Conservation (phyloP, 2,113 vertebrate genomes). For the Pelvicachromis taeniatus region DNA sequence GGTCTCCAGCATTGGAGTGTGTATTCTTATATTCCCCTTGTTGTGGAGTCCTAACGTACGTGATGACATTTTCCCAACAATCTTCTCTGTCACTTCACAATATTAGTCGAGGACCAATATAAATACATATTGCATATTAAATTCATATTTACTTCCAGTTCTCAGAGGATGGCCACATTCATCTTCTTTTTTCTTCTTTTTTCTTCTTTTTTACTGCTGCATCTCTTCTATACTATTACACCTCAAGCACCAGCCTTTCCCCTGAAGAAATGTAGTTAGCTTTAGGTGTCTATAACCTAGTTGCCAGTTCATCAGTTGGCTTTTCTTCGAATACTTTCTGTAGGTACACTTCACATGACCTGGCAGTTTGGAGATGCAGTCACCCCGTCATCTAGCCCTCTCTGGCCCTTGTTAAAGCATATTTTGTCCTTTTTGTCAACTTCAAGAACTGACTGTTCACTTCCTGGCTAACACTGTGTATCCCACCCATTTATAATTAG, state of each 20-base stretch:
- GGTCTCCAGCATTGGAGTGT: background rate
- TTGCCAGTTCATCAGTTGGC: background rate
- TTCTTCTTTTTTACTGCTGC: background rate
- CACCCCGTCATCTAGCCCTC: background rate
- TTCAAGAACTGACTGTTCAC: background rate
- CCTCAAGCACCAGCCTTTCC: background rate
- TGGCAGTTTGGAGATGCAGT: background rate
- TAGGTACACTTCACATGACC: background rate
- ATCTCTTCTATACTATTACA: background rate
- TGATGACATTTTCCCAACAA: background rate
- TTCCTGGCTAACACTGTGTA: background rate
- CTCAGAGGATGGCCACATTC: background rate
- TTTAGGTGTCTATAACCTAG: background rate
- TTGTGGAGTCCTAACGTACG: background rate
- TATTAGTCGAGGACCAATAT: background rate
- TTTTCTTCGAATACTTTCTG: background rate
- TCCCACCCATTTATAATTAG: background rate
- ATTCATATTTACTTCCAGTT: background rate
- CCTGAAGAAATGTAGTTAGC: background rate
- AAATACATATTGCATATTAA: background rate
- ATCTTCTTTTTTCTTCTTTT: background rate
- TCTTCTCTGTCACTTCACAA: background rate
- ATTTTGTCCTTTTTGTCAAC: background rate
- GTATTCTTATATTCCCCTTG: background rate
- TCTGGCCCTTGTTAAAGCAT: background rate